Conservation (phyloP, 92 coral and sea anemone genomes). For the Anthopleura xanthogrammica region DNA sequence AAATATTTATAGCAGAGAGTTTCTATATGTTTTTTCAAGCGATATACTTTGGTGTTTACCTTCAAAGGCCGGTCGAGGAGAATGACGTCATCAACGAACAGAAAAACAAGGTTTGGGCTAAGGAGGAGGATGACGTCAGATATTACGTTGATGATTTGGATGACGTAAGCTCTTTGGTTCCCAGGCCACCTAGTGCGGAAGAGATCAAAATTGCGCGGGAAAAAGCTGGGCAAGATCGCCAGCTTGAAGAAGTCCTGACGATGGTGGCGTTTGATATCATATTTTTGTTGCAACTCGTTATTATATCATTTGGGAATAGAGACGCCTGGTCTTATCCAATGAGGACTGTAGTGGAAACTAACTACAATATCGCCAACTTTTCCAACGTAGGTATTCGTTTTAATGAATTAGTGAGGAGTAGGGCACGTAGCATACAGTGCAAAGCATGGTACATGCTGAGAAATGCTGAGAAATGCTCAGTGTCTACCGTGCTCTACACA, state of each 20-base stretch:
- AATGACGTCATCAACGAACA: slow-evolving; percentile 51
- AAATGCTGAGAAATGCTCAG: background rate
- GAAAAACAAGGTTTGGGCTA: slow-evolving; percentile 54
- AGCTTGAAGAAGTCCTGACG: slow-evolving; percentile 59
- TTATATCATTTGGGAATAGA: slow-evolving; percentile 64
- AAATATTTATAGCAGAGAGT: slow-evolving; percentile 45
- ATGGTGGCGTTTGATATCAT: slow-evolving; percentile 57
- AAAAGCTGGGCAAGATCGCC: slow-evolving; percentile 58
- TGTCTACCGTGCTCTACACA: background rate
- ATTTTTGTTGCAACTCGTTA: slow-evolving; percentile 44
- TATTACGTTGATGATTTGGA: slow-evolving; percentile 61
- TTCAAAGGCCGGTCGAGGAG: slow-evolving; percentile 53
- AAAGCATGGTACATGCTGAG: background rate
- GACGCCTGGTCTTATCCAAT: slow-evolving; percentile 47
- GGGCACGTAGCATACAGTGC: background rate
- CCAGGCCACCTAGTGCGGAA: slow-evolving; percentile 52
- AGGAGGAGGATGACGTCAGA: slow-evolving; percentile 45
- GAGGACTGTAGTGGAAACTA: slow-evolving; percentile 36
- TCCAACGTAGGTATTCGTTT: slow-evolving; percentile 11
- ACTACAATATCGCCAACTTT: slow-evolving; percentile 35
- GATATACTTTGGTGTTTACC: slow-evolving; percentile 43
- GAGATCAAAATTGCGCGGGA: slow-evolving; percentile 50
- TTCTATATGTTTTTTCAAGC: slow-evolving; percentile 42
- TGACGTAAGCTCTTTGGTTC: slow-evolving; percentile 38
- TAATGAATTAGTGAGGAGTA: background rate